Evolutionary conservation across 2,113 vertebrate species (phyloP).

Genomic region (Alces alces): DNA sequence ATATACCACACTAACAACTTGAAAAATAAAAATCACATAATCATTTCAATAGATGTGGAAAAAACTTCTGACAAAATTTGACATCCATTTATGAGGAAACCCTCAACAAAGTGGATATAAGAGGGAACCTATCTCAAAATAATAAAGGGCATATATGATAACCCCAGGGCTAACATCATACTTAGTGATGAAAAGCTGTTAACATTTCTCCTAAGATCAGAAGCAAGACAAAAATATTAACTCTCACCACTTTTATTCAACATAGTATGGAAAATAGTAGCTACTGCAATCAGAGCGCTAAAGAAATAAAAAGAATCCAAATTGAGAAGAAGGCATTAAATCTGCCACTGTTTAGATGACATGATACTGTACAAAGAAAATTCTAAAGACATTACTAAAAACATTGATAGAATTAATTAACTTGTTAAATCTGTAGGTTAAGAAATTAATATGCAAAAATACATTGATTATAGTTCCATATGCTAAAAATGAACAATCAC

Average conservation of each 20-base stretch:
- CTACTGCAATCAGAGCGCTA: not conserved
- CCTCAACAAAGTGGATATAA: not conserved
- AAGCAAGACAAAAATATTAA: not conserved
- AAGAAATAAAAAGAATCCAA: not conserved
- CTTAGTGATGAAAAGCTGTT: not conserved
- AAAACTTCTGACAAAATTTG: not conserved
- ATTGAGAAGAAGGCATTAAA: not conserved
- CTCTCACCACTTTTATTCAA: not conserved
- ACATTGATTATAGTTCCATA: not conserved
- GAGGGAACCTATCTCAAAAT: not conserved
- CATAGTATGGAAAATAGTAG: not conserved
- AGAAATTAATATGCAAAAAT: not conserved
- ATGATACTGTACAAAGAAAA: not conserved
- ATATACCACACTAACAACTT: not conserved
- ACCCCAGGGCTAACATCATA: not conserved
- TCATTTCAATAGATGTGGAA: not conserved
- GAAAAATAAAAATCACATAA: not conserved
- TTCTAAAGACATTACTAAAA: not conserved
- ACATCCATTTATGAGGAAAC: not conserved
- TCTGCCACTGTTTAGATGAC: not conserved
- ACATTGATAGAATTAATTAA: not conserved
- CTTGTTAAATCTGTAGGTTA: not conserved
- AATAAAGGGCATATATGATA: not conserved
- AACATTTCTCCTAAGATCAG: not conserved
- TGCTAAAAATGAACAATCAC: not conserved